Base-by-base conservation (phyloP, 2,113 vertebrate genomes). In the Albula goreensis region DNA sequence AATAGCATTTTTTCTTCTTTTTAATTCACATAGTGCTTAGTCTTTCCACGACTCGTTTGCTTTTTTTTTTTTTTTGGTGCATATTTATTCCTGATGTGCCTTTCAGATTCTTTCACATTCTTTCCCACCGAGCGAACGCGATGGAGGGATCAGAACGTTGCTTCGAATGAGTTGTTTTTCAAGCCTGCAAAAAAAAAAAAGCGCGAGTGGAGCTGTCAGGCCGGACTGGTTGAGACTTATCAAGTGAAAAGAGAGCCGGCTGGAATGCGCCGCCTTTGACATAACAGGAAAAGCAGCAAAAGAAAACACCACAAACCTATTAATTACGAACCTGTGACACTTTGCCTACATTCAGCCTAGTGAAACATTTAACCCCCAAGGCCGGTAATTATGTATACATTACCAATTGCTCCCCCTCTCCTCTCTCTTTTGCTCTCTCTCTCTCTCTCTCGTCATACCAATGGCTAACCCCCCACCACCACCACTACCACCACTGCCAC, bases 51-150 rank as follows among this genome's bases (percentile, higher is more conserved):
- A 93, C 94, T 91, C 93, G 93, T 94, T 96, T 95, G 91, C 87
- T 88, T 2, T n/a, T 31, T 9, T 19, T 25, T 94, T 95, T 95
- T 94, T 96, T 95, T 94, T 95, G 93, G 94, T 93, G 92, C 94
- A 93, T 97, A 96, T 97, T 96, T 97, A 97, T 98, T 97, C 97
- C 96, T 94, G 94, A 96, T 96, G 94, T 96, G 94, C 97, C 95
- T 96, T 96, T 94, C 91, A 94, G 96, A 98, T 99, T 98, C 95
- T 96, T 96, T 94, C 91, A 94, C 96, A 98, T 99, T 98, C 95
- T 97, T 99, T 98, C 97, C 95, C 94, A 96, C 88, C 97, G 96
- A 98, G 95, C 92, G 96, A 95, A 96, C 89, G 93, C 90, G 86
- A 90, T 80, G 70, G n/a, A 4, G 6, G 70, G 2, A 8, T 31